Base-by-base conservation (phyloP, 2,797 vertebrate species). In the Scolopax bukidnonensis region DNA sequence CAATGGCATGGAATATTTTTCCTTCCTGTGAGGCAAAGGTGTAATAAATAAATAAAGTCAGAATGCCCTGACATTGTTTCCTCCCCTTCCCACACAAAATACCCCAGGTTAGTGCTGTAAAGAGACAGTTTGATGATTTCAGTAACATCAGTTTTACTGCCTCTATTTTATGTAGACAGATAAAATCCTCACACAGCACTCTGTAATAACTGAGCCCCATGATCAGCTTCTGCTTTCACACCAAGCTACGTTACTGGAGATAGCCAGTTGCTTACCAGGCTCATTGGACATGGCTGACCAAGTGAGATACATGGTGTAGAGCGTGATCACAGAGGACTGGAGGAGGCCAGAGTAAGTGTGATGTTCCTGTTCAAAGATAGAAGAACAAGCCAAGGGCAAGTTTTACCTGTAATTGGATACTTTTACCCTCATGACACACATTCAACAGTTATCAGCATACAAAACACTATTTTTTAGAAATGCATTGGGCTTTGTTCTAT, bases 221-320 rank as follows among this genome's bases (percentile, higher is more conserved):
- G 30, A 70, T 45, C 25, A 73, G 25, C 41, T 85, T 70, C 84
- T 73, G 69, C 67, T 80, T 76, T 82, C 81, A 57, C 75, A 87
- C 53, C 36, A 23, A 16, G 40, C 32, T 6, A 12, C 1, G 5
- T 33, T 54, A 30, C 23, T 59, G 23, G 15, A 70, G 57, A 51
- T 65, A 74, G 45, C 2, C 4, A 20, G 24, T 11, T 71, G 67
- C 98, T 99, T 97, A 99, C 99, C 99, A 75, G 99, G 99, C 92
- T 99, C 99, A 4, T 99, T 99, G 85, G 98, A 98, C 98, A 99
- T 99, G 84, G 99, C 99, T 50, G 99, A 99, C 99, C 99, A 99
- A 8, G 99, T 99, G 93, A 99, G 98, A 91, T 98, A 99, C 97
- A 99, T 98, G 89, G 99, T 99, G 94, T 99, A 99, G 45, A 99